These are phyloP conservation scores for Leptinotarsa undecemlineata DNA, from an alignment of 1,140 invertebrate genomes.

Conservation along the genomic window DNA sequence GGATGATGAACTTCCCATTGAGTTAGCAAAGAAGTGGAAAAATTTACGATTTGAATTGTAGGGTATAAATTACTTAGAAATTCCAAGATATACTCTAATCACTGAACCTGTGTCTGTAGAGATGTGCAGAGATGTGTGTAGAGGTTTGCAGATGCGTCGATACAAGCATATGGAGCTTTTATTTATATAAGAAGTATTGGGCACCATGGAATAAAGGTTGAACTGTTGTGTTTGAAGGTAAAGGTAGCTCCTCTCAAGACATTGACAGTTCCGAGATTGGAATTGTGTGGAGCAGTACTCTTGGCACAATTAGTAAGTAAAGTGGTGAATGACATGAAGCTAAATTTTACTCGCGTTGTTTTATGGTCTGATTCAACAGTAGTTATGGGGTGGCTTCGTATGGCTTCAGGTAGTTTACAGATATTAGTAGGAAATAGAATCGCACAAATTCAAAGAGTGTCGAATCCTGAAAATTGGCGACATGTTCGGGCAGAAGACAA, in stretches of 20 bases:
- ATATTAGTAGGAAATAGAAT: conserved; percentile 45
- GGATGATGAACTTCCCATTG: conserved; percentile 39
- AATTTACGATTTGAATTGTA: neutral
- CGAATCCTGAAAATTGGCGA: conserved; percentile 34
- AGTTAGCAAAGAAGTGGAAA: conserved; percentile 15
- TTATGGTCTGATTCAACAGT: conserved; percentile 39
- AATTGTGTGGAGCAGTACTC: conserved; percentile 31
- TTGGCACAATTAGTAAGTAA: conserved; percentile 19
- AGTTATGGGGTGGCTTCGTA: conserved; percentile 35
- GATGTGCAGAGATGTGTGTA: too few species aligned
- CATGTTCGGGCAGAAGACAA: conserved; percentile 46
- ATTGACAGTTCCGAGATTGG: conserved; percentile 34
- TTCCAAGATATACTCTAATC: conserved; percentile 12
- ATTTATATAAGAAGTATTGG: conserved; percentile 39
- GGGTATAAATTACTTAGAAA: conserved; percentile 16
- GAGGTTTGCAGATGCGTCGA: conserved; percentile 53
- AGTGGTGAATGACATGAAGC: neutral
- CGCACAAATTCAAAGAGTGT: conserved; percentile 39
- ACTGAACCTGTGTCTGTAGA: conserved; percentile 28
- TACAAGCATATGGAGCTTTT: conserved; percentile 49
- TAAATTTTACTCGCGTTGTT: conserved; percentile 9
- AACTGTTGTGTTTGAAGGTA: conserved; percentile 51
- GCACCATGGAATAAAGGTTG: conserved; percentile 20
- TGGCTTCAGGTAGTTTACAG: conserved; percentile 36
- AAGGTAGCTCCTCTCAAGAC: conserved; percentile 54